Percentiles rank a stretch among this genome's conserved stretches.
phyloP scores from a whole-genome alignment of 2,113 vertebrate species.

The Pedionomus torquatus region DNA sequence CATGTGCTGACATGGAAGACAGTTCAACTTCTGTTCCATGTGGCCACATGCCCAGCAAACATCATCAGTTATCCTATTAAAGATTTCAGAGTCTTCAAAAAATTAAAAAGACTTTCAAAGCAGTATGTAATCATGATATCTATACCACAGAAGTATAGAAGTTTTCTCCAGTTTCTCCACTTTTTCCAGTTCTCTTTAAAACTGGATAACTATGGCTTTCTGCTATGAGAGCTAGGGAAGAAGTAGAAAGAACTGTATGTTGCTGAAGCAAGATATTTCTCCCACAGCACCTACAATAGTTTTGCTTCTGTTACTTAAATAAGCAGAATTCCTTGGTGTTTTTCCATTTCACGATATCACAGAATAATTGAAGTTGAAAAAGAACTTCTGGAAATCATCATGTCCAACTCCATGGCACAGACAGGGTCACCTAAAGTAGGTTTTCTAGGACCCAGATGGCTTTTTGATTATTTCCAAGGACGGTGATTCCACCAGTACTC shows the following conservation, averaged over 20 bases:
- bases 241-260: neutral
- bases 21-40: neutral
- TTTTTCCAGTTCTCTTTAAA: neutral
- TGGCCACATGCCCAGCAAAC: neutral
- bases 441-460: accelerated
- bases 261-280: neutral
- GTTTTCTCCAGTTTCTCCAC: neutral
- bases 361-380: neutral
- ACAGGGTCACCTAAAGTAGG: neutral
- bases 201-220: neutral
- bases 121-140: neutral
- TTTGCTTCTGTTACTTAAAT: neutral
- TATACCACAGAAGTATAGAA: neutral
- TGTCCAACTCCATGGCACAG: neutral
- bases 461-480: neutral
- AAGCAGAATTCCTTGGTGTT: neutral
- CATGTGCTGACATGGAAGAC: neutral
- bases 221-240: neutral
- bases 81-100: neutral
- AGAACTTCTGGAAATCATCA: neutral
- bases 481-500: neutral
- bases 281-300: neutral
- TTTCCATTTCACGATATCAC: neutral
- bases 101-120: neutral
- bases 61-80: neutral